Evolutionary conservation across 92 coral and sea anemone genomes (phyloP), one percentile per base, ranked within the genome.

Genomic region (Isaurus tuberculatus): DNA sequence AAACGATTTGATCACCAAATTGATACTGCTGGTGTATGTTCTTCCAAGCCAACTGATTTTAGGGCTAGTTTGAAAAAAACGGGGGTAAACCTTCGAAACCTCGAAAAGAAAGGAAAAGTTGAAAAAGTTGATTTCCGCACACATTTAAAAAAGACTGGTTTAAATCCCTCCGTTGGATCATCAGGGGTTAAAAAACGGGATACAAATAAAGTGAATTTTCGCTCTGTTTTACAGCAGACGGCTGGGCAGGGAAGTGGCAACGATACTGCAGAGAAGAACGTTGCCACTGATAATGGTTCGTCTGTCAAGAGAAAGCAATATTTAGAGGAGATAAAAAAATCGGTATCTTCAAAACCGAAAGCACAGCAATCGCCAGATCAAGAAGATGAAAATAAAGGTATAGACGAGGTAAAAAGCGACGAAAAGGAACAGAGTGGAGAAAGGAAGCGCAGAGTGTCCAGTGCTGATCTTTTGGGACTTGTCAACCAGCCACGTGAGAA

Each of bases 401-500:
- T 71, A 43, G 73, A 64, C 4, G 83, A 63, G 65, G 73, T 71
- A 32, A 74, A 81, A 34, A 83, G 31, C 17, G 79, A 28, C 16
- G 73, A 83, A 22, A 34, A 65, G 51, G 80, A 78, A 10, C 84
- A 68, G 70, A 82, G 57, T 34, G 86, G 87, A 32, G 86, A 60
- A 19, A 67, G 60, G 30, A 69, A 87, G 31, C 87, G 91, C 61
- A 89, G 79, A 46, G 88, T 93, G 26, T 93, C 98, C 28, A 93
- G 98, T 72, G 60, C 94, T 3, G 98, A 93, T 63, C 86, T 93
- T 16, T 83, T 93, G 55, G 90, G 90, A 80, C 68, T 93, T 84
- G 80, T 89, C 13, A 79, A 84, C 80, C 86, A 93, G 48, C 91
- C 88, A 40, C 70, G 70, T 10, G 98, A 93, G 63, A 51, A 65